Conservation (phyloP, 2,888 invertebrate species). For the Orgyia antiqua region DNA sequence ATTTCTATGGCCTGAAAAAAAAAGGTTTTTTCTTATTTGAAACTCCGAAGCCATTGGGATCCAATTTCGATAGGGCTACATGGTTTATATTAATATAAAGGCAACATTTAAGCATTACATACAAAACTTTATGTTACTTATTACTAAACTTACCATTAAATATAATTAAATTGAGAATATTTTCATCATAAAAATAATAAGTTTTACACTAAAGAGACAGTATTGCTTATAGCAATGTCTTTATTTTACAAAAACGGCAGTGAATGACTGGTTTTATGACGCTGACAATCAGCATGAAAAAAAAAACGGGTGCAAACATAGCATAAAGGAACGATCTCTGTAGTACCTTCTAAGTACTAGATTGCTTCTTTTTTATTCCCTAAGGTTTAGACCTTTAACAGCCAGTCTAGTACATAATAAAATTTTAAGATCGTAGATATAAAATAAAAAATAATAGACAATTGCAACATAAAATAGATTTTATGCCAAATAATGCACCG, state of each 20-base stretch:
- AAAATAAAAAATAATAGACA: no score
- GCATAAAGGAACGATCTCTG: slow-evolving; percentile 37
- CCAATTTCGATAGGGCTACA: no score
- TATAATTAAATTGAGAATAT: slow-evolving; percentile 47
- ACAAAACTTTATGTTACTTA: slow-evolving; percentile 16
- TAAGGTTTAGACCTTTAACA: no score
- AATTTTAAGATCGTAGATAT: no score
- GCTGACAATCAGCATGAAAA: slow-evolving; percentile 32
- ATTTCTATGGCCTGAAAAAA: no score
- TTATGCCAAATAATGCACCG: slow-evolving; percentile 57
- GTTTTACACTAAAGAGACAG: slow-evolving; percentile 48
- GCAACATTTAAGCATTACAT: slow-evolving; percentile 23
- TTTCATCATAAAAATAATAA: slow-evolving; percentile 35
- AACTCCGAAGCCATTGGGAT: no score
- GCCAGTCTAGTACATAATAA: no score
- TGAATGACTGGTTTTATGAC: slow-evolving; percentile 61
- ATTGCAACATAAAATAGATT: no score
- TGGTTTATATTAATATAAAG: no score
- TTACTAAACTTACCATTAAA: slow-evolving; percentile 19
- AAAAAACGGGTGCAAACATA: slow-evolving; percentile 30
- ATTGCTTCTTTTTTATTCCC: no score
- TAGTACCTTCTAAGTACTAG: no score
- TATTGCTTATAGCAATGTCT: slow-evolving; percentile 57
- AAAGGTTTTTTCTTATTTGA: no score
- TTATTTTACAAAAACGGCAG: slow-evolving; percentile 52